These are phyloP conservation scores for Litoditis marina DNA, from an alignment of 2,888 invertebrate genomes.

Conservation along the genomic window DNA sequence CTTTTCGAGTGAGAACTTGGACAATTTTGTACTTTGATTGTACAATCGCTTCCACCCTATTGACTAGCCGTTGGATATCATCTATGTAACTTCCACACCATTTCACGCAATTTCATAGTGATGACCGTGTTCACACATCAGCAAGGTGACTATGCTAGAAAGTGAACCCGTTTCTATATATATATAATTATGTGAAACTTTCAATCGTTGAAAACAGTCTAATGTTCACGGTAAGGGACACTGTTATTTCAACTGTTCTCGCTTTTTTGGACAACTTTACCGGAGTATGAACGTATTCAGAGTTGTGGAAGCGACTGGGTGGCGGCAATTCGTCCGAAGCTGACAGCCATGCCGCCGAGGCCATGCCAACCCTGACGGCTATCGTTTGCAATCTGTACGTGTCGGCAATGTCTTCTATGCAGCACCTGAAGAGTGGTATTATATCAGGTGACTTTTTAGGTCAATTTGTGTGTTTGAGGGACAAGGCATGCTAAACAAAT, in stretches of 20 bases:
- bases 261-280: no score
- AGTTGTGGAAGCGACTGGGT: conserved; percentile 35
- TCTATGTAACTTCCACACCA: no score
- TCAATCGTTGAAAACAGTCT: no score
- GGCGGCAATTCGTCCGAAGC: conserved; percentile 17
- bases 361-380: conserved; percentile 73
- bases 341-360: conserved; percentile 7
- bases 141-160: no score
- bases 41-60: no score
- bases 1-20: conserved; percentile 32
- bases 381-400: conserved; percentile 87
- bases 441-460: conserved; percentile 76
- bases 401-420: conserved; percentile 81
- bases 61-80: not conserved
- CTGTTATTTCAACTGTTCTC: no score
- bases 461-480: conserved; percentile 7
- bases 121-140: no score
- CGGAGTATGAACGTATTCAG: conserved; percentile 3
- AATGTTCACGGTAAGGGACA: no score
- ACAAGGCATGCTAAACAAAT: not conserved
- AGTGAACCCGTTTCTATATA: no score
- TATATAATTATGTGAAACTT: no score
- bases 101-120: no score
- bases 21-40: no score
- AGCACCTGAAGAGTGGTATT: conserved; percentile 85